Conservation (phyloP, 2,113 vertebrate genomes). For the Actinemys pallida region DNA sequence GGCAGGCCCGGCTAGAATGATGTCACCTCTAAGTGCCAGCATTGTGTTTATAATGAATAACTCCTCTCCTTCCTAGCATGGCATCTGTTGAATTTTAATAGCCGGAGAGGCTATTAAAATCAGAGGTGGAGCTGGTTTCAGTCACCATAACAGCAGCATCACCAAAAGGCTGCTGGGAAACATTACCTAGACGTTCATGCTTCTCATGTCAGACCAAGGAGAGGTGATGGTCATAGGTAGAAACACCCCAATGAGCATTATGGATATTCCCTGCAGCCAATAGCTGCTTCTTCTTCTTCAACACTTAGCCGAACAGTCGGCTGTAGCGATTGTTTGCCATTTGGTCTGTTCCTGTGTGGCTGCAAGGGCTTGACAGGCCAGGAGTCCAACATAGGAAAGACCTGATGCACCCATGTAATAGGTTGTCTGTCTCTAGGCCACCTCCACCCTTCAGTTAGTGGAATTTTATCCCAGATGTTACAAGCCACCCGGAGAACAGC, state of each 20-base stretch:
- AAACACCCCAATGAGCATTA: slow-evolving; percentile 41
- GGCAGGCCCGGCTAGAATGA: neutral
- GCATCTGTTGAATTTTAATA: neutral
- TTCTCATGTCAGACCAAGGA: neutral
- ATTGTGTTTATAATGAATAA: neutral
- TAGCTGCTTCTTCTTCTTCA: neutral
- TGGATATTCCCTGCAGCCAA: slow-evolving; percentile 25
- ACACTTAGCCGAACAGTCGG: too few relatives aligned
- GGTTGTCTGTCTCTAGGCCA: too few relatives aligned
- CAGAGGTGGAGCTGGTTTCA: slow-evolving; percentile 11
- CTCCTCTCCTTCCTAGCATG: neutral
- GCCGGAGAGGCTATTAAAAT: neutral
- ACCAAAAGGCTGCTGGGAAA: slow-evolving; percentile 35
- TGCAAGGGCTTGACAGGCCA: too few relatives aligned
- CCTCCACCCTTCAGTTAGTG: too few relatives aligned
- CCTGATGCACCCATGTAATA: too few relatives aligned
- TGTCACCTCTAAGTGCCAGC: neutral
- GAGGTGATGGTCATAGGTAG: slow-evolving; percentile 45
- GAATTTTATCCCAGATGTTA: too few relatives aligned
- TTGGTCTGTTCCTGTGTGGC: too few relatives aligned
- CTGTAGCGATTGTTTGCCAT: too few relatives aligned
- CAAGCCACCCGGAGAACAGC: too few relatives aligned
- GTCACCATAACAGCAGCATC: neutral
- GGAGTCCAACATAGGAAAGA: too few relatives aligned
- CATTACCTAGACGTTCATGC: slow-evolving; percentile 57